A percentile compares a stretch with the other conserved stretches of the same genome.
Evolutionary conservation across 2,797 vertebrate genomes (phyloP).

Genomic region (Pteropus rufus): DNA sequence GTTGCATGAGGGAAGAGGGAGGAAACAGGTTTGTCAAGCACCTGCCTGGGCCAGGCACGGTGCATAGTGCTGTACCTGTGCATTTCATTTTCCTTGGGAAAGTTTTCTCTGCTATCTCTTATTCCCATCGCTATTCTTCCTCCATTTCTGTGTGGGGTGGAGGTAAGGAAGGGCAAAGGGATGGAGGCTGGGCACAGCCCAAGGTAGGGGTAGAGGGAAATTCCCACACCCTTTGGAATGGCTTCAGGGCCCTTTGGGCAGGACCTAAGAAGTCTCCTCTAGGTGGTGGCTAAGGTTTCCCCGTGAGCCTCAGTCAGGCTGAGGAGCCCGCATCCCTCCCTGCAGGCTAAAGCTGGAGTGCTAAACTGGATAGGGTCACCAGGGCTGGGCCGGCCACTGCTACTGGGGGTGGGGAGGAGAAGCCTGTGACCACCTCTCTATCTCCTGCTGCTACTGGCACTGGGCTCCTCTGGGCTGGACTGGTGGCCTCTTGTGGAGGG

Average conservation of each 20-base stretch:
- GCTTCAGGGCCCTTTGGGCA: background rate
- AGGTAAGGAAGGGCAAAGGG: background rate
- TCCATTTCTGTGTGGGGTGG: background rate
- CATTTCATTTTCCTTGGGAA: background rate
- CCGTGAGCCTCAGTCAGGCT: background rate
- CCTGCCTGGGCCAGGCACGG: background rate
- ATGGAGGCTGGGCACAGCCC: background rate
- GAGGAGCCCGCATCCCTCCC: background rate
- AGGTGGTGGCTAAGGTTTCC: background rate
- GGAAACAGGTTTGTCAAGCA: background rate
- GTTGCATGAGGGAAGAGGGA: background rate
- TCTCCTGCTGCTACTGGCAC: background rate
- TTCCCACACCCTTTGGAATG: background rate
- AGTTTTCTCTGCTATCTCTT: background rate
- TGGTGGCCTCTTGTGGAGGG: background rate
- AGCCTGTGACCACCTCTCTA: background rate
- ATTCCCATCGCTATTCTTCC: background rate
- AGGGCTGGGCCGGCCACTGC: background rate
- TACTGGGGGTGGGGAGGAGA: background rate
- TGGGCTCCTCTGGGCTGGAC: background rate
- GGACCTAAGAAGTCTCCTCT: background rate
- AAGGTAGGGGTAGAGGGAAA: background rate
- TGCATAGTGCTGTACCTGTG: accelerated
- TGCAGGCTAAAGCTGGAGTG: background rate
- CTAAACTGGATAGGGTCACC: background rate